phyloP scores from a whole-genome alignment of 2,797 vertebrate genomes.

The Urosaurus nigricauda region DNA sequence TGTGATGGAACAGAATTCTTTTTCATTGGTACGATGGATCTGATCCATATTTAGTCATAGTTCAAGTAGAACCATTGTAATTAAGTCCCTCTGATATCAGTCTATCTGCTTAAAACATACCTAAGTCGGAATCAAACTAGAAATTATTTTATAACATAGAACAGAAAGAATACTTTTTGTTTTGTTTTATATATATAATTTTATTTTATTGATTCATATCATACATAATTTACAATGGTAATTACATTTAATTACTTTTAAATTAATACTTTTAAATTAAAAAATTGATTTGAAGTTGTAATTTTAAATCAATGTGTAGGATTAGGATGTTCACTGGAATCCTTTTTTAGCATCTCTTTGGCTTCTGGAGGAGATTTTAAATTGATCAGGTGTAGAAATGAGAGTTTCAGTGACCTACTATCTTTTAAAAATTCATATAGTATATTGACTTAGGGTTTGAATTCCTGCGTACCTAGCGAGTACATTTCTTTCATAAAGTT shows the following conservation, averaged over 20 bases:
- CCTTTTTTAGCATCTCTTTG: constrained; percentile 23
- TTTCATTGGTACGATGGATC: neutral
- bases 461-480: neutral
- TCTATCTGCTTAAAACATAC: neutral
- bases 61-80: neutral
- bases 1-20: neutral
- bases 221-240: too few relatives aligned
- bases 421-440: constrained; percentile 29
- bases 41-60: neutral
- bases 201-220: too few relatives aligned
- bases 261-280: too few relatives aligned
- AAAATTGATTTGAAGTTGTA: too few relatives aligned
- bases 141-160: constrained; percentile 31
- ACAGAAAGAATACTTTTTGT: constrained; percentile 19
- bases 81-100: neutral
- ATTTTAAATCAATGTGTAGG: constrained; percentile 36
- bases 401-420: neutral
- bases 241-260: too few relatives aligned
- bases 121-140: neutral
- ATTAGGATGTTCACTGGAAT: rapidly evolving
- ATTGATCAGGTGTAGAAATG: neutral
- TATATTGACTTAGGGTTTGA: neutral
- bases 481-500: neutral
- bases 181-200: too few relatives aligned
- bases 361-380: constrained; percentile 9